Percentiles rank a stretch among this genome's conserved stretches.
These are phyloP conservation scores for Adineta ricciae DNA, from an alignment of 2,888 invertebrate genomes.

Conservation along the genomic window DNA sequence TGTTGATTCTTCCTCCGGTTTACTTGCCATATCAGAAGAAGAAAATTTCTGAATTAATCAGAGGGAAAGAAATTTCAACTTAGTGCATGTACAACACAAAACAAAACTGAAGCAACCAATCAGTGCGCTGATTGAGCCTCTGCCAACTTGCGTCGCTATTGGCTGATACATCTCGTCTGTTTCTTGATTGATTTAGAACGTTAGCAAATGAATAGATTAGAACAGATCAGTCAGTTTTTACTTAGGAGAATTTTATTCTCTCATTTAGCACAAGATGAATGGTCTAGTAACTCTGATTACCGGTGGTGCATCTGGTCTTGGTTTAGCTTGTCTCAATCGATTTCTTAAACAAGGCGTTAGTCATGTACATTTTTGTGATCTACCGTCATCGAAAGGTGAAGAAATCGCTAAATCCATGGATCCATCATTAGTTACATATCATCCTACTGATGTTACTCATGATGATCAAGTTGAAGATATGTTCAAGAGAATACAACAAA, in stretches of 20 bases:
- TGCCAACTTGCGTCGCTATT: background rate
- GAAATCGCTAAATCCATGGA: background rate
- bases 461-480: slow-evolving; percentile 69
- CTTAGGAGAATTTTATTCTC: no score
- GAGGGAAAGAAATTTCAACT: background rate
- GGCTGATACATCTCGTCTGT: background rate
- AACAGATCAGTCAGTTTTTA: background rate
- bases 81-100: background rate
- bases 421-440: slow-evolving; percentile 25
- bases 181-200: background rate
- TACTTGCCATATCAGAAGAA: background rate
- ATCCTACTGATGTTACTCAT: slow-evolving; percentile 59
- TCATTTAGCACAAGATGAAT: no score
- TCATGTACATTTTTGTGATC: slow-evolving; percentile 75
- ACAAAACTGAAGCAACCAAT: background rate
- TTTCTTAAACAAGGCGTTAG: slow-evolving; percentile 67
- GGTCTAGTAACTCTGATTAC: slow-evolving; percentile 62
- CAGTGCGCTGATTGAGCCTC: background rate
- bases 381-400: slow-evolving; percentile 68
- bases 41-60: background rate
- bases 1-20: background rate
- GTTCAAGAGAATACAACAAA: slow-evolving; percentile 61
- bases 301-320: slow-evolving; percentile 89
- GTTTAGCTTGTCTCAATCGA: slow-evolving; percentile 76
- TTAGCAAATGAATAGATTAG: background rate